Evolutionary conservation across 2,888 invertebrate genomes (phyloP), one percentile per base, ranked within the genome.

Genomic region (Plusia festucae): DNA sequence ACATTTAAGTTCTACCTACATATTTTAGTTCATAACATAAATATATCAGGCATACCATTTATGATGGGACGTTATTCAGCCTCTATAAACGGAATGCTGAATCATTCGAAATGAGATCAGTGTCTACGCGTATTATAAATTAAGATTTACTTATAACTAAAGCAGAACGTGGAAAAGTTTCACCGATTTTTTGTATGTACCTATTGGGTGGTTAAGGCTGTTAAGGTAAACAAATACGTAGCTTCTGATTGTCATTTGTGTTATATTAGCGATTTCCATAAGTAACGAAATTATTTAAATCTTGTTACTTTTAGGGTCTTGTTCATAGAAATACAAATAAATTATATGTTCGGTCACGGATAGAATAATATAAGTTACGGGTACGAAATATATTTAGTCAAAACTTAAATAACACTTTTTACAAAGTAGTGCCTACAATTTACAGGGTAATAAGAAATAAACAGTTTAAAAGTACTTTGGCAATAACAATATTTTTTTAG

Each of bases 21-120:
- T 68, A 76, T 78, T 76, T 78, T 79, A 81, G 73, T 49, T 60
- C 27, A 32, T 64, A 62, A 76, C 76, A 78, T 82, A 70, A 79
- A 78, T 79, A 76, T 55, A 54, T 74, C 64, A 68, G 65, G 73
- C 78, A 80, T 83, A 65, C 82, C 84, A 80, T 78, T 78, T 81
- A 72, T 63, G 83, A 82, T 69, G 65, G 66, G 73, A 81, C 68
- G 73, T 74, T 81, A 77, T 76, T 80, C 75, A 80, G 77, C 60
- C 66, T 58, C 86, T 85, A 80, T 86, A 88, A 83, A 86, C 78
- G 86, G 89, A 68, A 49, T 60, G 74, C 79, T 91, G 91, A 93
- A 84, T 93, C 92, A 91, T 85, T 75, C 75, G 63, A 81, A 86
- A 87, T 91, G 90, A 91, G 88, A 91, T 90, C 90, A 91, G 85